Base-by-base conservation (phyloP, 1,140 invertebrate genomes). In the Temnothorax longispinosus region DNA sequence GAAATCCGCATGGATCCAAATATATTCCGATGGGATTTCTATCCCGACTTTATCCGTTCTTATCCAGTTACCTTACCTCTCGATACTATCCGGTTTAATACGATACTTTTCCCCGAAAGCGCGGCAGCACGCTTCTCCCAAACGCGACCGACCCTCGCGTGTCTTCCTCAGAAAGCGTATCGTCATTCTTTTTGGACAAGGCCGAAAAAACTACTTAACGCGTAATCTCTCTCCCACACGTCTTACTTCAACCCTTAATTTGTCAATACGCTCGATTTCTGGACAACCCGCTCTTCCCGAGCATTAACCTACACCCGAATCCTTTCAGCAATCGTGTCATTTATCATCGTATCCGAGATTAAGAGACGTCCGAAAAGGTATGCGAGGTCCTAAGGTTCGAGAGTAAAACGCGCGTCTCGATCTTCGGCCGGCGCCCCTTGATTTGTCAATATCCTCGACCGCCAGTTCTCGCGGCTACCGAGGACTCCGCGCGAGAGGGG, bases 21-120 rank as follows among this genome's bases (percentile, higher is more conserved):
- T 84, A 84, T 84, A 84, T 84, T 84, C 69, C 80, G 80, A 84
- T 84, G 69, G 80, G 80, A 84, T 84, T 74, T 84, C 80, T 60
- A 84, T 84, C 80, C 69, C 1, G 27, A 84, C 54, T 32, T 84
- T 60, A 84, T 82, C 80, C 80, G 67, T 41, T 72, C 80, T 82
- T 82, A 82, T 84, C 80, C 80, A 84, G 80, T 84, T 84, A 84
- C 80, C 67, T 27, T 84, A 62, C 54, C 80, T 74, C 80, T 47
- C 69, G 69, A 84, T 84, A 84, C 78, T 27, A 81, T 71, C 50
- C 69, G 54, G n/a, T 74, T 84, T 84, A 84, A 84, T 84, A 75
- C 32, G 80, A 60, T 52, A 35, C 15, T 38, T 7, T 27, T 54
- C 15, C 38, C 6, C 54, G 47, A 21, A 35, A 52, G 44, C n/a